phyloP scores from a whole-genome alignment of 1,140 invertebrate genomes.

The Psilanteris sp. region DNA sequence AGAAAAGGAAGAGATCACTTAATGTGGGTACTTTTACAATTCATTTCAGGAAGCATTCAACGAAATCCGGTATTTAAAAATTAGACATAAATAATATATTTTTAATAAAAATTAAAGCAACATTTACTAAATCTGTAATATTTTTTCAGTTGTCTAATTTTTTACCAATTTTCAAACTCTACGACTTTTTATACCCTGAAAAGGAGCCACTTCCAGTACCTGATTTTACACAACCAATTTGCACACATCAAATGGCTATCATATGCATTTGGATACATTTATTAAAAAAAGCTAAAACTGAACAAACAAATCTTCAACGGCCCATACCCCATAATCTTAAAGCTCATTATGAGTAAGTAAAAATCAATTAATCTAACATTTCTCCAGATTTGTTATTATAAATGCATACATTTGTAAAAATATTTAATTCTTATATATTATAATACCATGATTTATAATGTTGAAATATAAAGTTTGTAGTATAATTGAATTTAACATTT shows the following conservation, averaged over 20 bases:
- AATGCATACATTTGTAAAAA: too few species aligned
- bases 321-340: conserved; percentile 91
- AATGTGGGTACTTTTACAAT: conserved; percentile 98
- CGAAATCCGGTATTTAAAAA: conserved; percentile 87
- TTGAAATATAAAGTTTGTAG: too few species aligned
- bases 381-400: too few species aligned
- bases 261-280: conserved; percentile 98
- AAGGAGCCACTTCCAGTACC: conserved; percentile 93
- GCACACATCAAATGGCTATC: conserved; percentile 94
- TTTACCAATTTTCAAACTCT: conserved; percentile 93
- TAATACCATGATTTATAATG: too few species aligned
- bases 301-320: conserved; percentile 87
- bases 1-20: conserved; percentile 95
- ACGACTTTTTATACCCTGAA: conserved; percentile 95
- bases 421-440: too few species aligned
- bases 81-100: neutral
- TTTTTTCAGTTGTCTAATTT: conserved; percentile 89
- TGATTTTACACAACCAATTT: conserved; percentile 91
- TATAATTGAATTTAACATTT: too few species aligned
- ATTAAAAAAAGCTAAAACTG: conserved; percentile 93
- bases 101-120: too few species aligned
- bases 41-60: conserved; percentile 97
- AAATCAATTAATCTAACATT: too few species aligned
- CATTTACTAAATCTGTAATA: too few species aligned
- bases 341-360: conserved; percentile 90